Base-by-base conservation (phyloP, 2,888 invertebrate species). In the Chloroclystis v-ata region DNA sequence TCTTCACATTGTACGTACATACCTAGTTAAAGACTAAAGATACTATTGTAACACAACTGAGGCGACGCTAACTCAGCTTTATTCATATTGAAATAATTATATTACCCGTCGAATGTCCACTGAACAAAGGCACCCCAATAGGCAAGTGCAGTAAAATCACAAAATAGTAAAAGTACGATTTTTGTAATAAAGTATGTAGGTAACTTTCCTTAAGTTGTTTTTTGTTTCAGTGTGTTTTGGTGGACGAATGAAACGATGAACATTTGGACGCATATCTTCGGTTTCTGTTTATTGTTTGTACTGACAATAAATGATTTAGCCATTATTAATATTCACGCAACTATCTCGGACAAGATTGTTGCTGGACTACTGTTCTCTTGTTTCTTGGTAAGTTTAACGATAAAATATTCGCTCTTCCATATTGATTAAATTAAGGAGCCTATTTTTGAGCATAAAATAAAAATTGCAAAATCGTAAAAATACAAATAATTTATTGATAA, bases 241-340 rank as follows among this genome's bases (percentile, higher is more conserved):
- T 96, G 97, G 96, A 97, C 96, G 46, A 98, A 98, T 77, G 98
- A 98, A 82, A 98, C 97, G 0, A 91, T 98, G 73, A 98, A 98
- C 73, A 97, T 98, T 72, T 98, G 98, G 98, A 96, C 96, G 35
- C 98, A 98, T 75, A 89, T 98, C 67, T 94, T 95, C 65, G 95
- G 95, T 7, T 94, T 94, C 87, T 90, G 94, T 75, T 82, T 97
- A 43, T 95, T 98, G 69, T 86, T 95, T 50, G 92, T 93, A 39
- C 85, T 97, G 59, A 95, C 96, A 13, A 89, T 97, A 50, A 94
- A 96, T 65, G 97, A 97, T 75, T 89, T 95, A 68, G 92, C 91
- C 63, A 89, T 97, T 64, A 89, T 95, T 56, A 93, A 93, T 69
- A 91, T 92, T 54, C 93, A 94, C 60, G 95, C 96, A 8, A 92